phyloP scores from a whole-genome alignment of 2,113 vertebrate genomes.

The Promerops cafer region DNA sequence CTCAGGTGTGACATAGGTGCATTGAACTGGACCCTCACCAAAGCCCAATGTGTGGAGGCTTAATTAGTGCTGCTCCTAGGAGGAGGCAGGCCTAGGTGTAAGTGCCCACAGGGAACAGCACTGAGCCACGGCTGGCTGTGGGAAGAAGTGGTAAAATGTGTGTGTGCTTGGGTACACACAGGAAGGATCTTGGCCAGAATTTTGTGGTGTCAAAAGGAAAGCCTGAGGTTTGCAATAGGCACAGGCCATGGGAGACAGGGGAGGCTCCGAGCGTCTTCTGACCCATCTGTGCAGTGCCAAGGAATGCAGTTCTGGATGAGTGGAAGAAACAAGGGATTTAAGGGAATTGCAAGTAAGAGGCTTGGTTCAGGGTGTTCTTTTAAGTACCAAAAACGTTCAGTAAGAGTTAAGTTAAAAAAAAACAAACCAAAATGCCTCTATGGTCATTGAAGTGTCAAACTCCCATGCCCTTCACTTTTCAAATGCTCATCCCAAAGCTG shows the following conservation, averaged over 20 bases:
- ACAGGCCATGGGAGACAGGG: neutral
- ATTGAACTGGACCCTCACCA: fast-evolving
- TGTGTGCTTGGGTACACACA: fast-evolving
- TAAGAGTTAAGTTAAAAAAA: neutral
- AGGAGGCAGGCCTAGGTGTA: neutral
- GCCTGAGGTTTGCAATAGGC: neutral
- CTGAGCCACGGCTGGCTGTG: neutral
- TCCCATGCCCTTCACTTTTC: neutral
- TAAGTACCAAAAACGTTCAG: neutral
- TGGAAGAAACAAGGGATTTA: neutral
- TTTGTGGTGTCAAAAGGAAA: neutral
- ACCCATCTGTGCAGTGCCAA: neutral
- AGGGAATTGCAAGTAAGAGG: neutral
- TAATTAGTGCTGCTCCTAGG: neutral
- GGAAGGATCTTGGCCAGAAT: neutral
- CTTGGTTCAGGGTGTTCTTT: neutral
- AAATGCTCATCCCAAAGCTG: neutral
- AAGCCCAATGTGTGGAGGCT: neutral
- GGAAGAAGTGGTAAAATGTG: neutral
- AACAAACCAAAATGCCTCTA: fast-evolving
- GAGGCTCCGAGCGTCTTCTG: neutral
- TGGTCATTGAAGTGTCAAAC: neutral
- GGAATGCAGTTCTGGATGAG: neutral
- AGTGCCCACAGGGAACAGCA: neutral
- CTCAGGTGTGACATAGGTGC: neutral